phyloP scores from a whole-genome alignment of 1,140 invertebrate genomes.

The Vollenhovia emeryi region DNA sequence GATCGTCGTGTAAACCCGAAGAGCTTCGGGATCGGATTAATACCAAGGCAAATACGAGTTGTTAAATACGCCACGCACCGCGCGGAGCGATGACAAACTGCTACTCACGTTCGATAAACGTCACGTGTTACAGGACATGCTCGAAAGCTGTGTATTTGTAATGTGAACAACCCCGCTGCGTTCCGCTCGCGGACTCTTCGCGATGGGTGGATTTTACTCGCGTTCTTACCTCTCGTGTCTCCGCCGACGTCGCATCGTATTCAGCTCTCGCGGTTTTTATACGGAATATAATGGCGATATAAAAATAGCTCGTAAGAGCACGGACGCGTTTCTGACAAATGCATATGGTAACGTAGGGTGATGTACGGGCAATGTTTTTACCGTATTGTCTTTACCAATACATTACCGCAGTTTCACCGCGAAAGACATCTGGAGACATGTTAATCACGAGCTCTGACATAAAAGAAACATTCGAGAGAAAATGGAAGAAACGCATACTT shows the following conservation, averaged over 20 bases:
- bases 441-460: background rate
- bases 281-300: background rate
- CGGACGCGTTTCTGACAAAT: background rate
- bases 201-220: background rate
- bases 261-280: background rate
- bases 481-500: background rate
- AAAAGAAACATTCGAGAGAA: background rate
- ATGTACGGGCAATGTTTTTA: background rate
- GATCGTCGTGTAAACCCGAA: constrained; percentile 68
- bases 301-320: background rate
- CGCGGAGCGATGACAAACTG: constrained; percentile 68
- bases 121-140: constrained; percentile 44
- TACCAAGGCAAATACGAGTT: constrained; percentile 74
- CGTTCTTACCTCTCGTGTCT: background rate
- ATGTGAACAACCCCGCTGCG: constrained; percentile 55
- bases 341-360: background rate
- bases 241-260: background rate
- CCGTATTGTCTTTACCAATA: background rate
- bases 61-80: constrained; percentile 68
- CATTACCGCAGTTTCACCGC: background rate
- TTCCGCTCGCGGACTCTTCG: background rate
- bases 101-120: constrained; percentile 70
- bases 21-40: constrained; percentile 70
- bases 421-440: background rate
- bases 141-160: constrained; percentile 52